phyloP scores from a whole-genome alignment of 2,888 invertebrate genomes.

The Cybosia mesomella region DNA sequence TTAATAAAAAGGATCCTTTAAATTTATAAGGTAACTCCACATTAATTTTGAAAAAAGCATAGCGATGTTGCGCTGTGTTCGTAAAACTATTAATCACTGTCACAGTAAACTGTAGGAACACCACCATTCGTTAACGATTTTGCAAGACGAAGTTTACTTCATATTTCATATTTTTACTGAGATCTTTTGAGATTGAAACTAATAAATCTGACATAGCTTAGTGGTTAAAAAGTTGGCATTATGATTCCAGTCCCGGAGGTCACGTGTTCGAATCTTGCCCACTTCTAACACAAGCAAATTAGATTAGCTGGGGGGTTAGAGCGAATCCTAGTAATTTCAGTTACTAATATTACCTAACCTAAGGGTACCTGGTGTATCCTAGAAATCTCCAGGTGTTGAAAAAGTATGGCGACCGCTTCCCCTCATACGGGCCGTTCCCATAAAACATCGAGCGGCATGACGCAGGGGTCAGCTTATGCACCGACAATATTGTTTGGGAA shows the following conservation, averaged over 20 bases:
- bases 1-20: constrained; percentile 22
- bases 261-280: too few relatives aligned
- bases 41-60: constrained; percentile 17
- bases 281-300: too few relatives aligned
- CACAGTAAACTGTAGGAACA: constrained; percentile 6
- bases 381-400: too few relatives aligned
- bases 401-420: background rate
- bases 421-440: background rate
- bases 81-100: constrained; percentile 48
- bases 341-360: too few relatives aligned
- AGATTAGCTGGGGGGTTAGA: too few relatives aligned
- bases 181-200: background rate
- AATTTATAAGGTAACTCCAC: constrained; percentile 33
- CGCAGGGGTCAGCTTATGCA: background rate
- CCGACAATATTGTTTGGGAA: background rate
- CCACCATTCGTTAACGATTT: background rate
- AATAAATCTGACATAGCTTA: background rate
- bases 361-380: too few relatives aligned
- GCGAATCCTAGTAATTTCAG: too few relatives aligned
- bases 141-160: background rate
- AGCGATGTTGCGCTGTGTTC: constrained; percentile 25
- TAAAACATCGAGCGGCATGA: background rate
- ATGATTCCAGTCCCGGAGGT: too few relatives aligned
- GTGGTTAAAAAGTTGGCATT: too few relatives aligned
- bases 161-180: background rate